Evolutionary conservation across 2,113 vertebrate genomes (phyloP).

Genomic region (Chionis minor): DNA sequence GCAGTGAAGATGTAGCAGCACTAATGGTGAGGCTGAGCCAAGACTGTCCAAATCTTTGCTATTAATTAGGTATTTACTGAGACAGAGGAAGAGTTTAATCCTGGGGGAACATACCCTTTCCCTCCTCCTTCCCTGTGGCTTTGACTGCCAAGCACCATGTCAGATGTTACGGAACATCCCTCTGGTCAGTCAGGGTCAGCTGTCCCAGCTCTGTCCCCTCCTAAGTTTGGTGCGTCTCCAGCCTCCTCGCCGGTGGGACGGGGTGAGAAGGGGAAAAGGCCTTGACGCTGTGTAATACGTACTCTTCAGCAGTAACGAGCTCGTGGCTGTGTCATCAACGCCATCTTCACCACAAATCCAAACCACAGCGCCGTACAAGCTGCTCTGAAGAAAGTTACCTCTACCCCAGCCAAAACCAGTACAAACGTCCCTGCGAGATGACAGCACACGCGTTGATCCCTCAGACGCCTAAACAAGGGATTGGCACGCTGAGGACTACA

Average conservation of each 20-base stretch:
- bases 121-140: background rate
- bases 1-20: background rate
- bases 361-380: background rate
- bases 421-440: background rate
- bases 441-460: background rate
- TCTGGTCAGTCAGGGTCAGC: fast-evolving
- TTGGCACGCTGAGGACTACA: fast-evolving
- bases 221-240: fast-evolving
- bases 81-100: background rate
- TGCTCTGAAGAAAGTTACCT: background rate
- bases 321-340: fast-evolving
- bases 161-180: too few relatives aligned
- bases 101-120: fast-evolving
- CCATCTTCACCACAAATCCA: background rate
- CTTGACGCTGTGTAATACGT: background rate
- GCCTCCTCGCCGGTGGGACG: fast-evolving
- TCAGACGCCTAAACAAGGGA: background rate
- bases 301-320: background rate
- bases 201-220: background rate
- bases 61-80: background rate
- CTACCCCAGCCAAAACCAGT: background rate
- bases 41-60: background rate
- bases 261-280: background rate
- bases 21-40: fast-evolving
- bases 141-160: fast-evolving